Evolutionary conservation across 2,113 vertebrate species (phyloP).

Genomic region (Astur gentilis): DNA sequence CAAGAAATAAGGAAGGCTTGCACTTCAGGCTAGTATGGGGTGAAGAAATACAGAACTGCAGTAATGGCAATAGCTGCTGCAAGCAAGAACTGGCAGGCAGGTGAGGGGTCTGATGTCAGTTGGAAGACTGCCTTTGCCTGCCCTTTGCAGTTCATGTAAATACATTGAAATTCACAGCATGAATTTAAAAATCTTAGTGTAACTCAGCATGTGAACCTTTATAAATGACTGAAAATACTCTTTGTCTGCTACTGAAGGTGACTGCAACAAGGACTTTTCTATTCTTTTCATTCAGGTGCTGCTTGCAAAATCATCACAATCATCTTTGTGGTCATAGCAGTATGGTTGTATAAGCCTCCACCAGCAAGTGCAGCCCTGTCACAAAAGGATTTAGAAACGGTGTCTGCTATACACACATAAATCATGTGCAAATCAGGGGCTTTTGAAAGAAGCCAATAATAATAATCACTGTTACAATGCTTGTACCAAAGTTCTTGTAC

Average conservation of each 20-base stretch:
- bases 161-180: not conserved
- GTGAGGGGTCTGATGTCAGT: not conserved
- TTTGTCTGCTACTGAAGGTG: not conserved
- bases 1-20: not conserved
- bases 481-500: not conserved
- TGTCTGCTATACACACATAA: not conserved
- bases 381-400: not conserved
- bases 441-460: not conserved
- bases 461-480: not conserved
- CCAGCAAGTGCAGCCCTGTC: not conserved
- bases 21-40: not conserved
- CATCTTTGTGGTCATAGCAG: slow-evolving; percentile 63
- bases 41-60: not conserved
- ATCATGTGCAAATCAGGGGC: not conserved
- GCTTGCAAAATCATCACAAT: slow-evolving; percentile 71
- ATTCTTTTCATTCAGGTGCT: slow-evolving; percentile 66
- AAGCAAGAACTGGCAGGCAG: not conserved
- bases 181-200: not conserved
- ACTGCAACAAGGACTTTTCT: not conserved
- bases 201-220: not conserved
- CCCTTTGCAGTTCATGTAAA: not conserved
- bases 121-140: not conserved
- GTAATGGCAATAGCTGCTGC: not conserved
- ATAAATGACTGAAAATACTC: not conserved
- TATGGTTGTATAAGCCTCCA: slow-evolving; percentile 76